Conservation (phyloP, 2,797 vertebrate species). For the Hippoglossus hippoglossus region DNA sequence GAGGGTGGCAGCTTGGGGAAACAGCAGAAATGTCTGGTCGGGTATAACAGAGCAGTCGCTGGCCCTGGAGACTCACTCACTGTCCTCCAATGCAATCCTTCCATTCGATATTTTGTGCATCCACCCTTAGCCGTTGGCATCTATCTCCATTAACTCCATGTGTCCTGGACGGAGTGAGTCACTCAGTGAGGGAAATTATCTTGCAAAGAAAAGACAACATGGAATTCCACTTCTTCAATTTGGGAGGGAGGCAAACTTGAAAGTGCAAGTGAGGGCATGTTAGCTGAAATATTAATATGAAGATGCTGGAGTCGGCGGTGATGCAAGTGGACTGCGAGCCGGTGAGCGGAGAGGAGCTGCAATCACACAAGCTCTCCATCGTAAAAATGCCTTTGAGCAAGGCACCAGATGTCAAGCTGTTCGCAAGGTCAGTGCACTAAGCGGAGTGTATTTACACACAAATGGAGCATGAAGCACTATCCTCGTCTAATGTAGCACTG, state of each 20-base stretch:
- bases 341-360: slow-evolving; percentile 22
- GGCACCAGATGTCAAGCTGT: slow-evolving; percentile 52
- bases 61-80: slow-evolving; percentile 32
- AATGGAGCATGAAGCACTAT: slow-evolving; percentile 49
- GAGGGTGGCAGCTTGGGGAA: slow-evolving; percentile 15
- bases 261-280: slow-evolving; percentile 28
- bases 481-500: slow-evolving; percentile 25
- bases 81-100: slow-evolving; percentile 47
- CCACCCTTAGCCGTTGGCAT: slow-evolving; percentile 19
- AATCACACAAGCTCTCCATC: slow-evolving; percentile 27
- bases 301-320: neutral
- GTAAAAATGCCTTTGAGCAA: slow-evolving; percentile 63
- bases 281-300: slow-evolving; percentile 43
- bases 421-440: slow-evolving; percentile 54
- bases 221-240: slow-evolving; percentile 40
- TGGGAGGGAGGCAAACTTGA: slow-evolving; percentile 29
- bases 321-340: slow-evolving; percentile 19
- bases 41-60: slow-evolving; percentile 36
- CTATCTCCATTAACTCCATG: slow-evolving; percentile 2
- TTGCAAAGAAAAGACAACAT: slow-evolving; percentile 18
- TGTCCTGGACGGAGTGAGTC: slow-evolving; percentile 30
- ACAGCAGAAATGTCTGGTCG: slow-evolving; percentile 30
- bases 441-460: slow-evolving; percentile 47
- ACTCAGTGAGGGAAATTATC: slow-evolving; percentile 18
- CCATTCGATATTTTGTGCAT: slow-evolving; percentile 38